phyloP scores from a whole-genome alignment of 2,888 invertebrate genomes.

The Drosophila pseudotalamancana region DNA sequence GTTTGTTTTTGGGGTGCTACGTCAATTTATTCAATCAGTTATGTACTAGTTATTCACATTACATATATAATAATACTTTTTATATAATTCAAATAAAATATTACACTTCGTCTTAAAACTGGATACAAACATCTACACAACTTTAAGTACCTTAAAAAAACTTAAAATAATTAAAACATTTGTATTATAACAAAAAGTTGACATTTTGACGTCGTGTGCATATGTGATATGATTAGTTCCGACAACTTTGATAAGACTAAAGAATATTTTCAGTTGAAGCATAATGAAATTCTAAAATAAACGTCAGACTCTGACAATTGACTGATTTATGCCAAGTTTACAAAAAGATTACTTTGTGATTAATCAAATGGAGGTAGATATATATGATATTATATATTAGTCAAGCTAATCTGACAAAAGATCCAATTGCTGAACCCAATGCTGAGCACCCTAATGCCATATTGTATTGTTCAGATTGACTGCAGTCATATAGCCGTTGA shows the following conservation, averaged over 20 bases:
- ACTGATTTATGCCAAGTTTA: slow-evolving; percentile 15
- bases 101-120: not conserved
- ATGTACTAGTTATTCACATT: no score
- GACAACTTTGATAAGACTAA: slow-evolving; percentile 16
- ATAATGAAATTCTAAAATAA: slow-evolving; percentile 2
- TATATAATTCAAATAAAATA: no score
- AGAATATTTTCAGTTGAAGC: not conserved
- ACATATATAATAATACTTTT: no score
- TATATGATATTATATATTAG: not conserved
- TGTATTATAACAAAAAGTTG: slow-evolving; percentile 1
- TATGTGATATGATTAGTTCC: slow-evolving; percentile 8
- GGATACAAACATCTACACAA: not conserved
- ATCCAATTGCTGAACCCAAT: slow-evolving; percentile 5
- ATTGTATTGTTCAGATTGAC: slow-evolving; percentile 15
- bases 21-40: no score
- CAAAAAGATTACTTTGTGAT: not conserved
- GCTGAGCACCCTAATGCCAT: not conserved
- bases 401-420: slow-evolving; percentile 27
- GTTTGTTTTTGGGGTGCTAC: no score
- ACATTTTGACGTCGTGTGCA: slow-evolving; percentile 2
- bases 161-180: slow-evolving; percentile 24
- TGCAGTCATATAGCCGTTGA: slow-evolving; percentile 17
- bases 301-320: not conserved
- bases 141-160: not conserved
- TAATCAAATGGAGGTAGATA: not conserved